phyloP scores from a whole-genome alignment of 2,888 invertebrate species.

The Agrenia bidenticulata region DNA sequence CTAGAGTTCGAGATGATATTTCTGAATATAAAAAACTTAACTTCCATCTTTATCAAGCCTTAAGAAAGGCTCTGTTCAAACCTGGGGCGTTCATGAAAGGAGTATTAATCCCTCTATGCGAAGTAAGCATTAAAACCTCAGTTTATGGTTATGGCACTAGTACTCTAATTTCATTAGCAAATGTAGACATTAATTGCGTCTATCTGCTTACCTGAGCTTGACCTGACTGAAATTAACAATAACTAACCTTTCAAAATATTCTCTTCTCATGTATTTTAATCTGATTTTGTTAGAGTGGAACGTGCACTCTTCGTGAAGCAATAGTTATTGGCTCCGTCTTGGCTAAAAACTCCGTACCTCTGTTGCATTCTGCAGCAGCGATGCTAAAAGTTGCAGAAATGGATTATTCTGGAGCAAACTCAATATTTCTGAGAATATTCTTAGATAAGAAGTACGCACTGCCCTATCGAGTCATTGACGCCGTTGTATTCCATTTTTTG shows the following conservation, averaged over 20 bases:
- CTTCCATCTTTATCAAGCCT: constrained; percentile 92
- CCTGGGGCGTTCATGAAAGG: constrained; percentile 98
- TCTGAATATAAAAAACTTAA: constrained; percentile 92
- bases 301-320: constrained; percentile 92
- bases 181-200: too few relatives aligned
- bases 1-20: constrained; percentile 90
- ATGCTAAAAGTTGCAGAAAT: constrained; percentile 94
- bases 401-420: constrained; percentile 94
- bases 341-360: constrained; percentile 86
- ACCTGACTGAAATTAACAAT: too few relatives aligned
- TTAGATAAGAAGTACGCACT: constrained; percentile 97
- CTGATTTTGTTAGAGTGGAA: constrained; percentile 69
- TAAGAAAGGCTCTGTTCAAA: constrained; percentile 90
- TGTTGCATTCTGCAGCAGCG: constrained; percentile 92
- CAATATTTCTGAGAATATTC: constrained; percentile 88
- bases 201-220: too few relatives aligned
- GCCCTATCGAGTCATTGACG: constrained; percentile 92
- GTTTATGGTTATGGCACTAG: too few relatives aligned
- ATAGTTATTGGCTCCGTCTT: constrained; percentile 91
- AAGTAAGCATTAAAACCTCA: too few relatives aligned
- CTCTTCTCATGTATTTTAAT: too few relatives aligned
- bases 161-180: too few relatives aligned
- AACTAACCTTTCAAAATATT: too few relatives aligned
- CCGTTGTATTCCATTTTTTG: constrained; percentile 89
- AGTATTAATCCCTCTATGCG: constrained; percentile 65